These are phyloP conservation scores for Casuarius casuarius DNA, from an alignment of 2,113 vertebrate species.

Conservation along the genomic window DNA sequence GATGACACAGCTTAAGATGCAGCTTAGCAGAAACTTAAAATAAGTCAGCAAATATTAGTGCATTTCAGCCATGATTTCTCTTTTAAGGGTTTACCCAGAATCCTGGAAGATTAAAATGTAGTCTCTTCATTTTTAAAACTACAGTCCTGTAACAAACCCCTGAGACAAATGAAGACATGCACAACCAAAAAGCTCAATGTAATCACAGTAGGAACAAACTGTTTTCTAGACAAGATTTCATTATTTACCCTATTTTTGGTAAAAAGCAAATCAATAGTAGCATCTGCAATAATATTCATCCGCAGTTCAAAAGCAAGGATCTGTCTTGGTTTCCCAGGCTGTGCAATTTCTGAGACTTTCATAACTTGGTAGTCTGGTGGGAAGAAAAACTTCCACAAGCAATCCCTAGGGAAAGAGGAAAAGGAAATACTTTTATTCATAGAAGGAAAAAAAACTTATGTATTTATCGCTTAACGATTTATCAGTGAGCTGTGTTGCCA, in stretches of 20 bases:
- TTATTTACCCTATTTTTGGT: conserved; percentile 95
- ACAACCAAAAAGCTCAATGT: background rate
- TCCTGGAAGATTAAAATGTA: background rate
- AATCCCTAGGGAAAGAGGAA: conserved; percentile 81
- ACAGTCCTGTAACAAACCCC: background rate
- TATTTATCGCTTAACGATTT: background rate
- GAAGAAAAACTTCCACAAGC: conserved; percentile 97
- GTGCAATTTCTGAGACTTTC: conserved; percentile 89
- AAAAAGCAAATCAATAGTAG: conserved; percentile 97
- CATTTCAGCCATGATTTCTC: background rate
- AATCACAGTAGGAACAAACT: background rate
- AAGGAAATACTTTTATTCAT: background rate
- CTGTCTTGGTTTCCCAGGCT: conserved; percentile 90
- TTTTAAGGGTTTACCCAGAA: background rate
- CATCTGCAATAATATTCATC: conserved; percentile 99
- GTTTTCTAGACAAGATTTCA: background rate
- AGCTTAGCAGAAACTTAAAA: background rate
- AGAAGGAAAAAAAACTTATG: background rate
- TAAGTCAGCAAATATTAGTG: background rate
- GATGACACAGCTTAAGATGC: background rate
- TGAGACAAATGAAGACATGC: background rate
- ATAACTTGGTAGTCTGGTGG: conserved; percentile 96
- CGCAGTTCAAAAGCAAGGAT: conserved; percentile 97
- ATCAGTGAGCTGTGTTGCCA: background rate
- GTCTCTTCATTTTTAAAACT: background rate